phyloP scores from a whole-genome alignment of 2,113 vertebrate species.

The Ictalurus punctatus region DNA sequence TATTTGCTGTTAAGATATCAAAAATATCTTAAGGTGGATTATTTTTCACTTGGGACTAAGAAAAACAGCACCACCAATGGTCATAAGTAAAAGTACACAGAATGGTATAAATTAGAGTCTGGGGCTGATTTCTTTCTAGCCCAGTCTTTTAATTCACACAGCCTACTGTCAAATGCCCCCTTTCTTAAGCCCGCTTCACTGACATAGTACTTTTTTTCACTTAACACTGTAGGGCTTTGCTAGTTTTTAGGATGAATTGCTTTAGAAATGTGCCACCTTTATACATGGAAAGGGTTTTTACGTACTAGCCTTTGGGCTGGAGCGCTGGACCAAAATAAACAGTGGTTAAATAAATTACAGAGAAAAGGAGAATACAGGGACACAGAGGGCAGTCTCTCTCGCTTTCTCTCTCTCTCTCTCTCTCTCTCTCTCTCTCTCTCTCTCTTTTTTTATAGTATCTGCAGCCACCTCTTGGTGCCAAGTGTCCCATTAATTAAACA shows the following conservation, averaged over 20 bases:
- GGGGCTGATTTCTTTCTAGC: background rate
- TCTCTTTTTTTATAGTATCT: slow-evolving; percentile 3
- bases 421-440: background rate
- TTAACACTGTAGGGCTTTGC: background rate
- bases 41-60: background rate
- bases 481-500: slow-evolving; percentile 35
- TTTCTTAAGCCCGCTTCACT: background rate
- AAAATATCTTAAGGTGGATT: background rate
- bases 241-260: background rate
- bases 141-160: background rate
- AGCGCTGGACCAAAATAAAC: slow-evolving; percentile 25
- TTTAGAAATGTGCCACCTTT: background rate
- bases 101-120: background rate
- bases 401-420: background rate
- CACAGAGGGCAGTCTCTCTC: slow-evolving; percentile 13
- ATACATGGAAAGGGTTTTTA: slow-evolving; percentile 13
- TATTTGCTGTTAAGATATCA: background rate
- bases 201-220: background rate
- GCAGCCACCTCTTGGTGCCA: slow-evolving; percentile 31
- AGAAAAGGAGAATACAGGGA: background rate
- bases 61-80: background rate
- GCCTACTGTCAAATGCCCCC: background rate
- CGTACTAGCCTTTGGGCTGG: background rate
- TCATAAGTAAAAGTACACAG: background rate
- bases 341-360: slow-evolving; percentile 44